phyloP scores from a whole-genome alignment of 2,797 vertebrate genomes.

The Phoebastria nigripes region DNA sequence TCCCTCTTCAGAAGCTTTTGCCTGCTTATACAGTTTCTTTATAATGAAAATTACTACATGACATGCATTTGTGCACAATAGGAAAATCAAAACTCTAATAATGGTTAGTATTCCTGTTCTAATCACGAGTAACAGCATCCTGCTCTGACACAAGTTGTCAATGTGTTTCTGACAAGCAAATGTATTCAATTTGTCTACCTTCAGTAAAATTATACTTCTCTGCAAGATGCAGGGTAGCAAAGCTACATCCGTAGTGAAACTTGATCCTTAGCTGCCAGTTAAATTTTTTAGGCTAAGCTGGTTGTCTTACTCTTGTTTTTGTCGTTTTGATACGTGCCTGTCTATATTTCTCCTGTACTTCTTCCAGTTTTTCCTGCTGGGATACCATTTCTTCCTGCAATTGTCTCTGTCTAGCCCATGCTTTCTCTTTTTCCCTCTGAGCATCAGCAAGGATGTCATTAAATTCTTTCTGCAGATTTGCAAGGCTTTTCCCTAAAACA shows the following conservation, averaged over 20 bases:
- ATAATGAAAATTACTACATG: neutral
- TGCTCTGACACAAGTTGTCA: neutral
- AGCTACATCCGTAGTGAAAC: neutral
- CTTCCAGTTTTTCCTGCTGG: constrained; percentile 74
- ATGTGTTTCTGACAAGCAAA: neutral
- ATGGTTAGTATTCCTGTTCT: neutral
- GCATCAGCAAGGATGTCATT: constrained; percentile 68
- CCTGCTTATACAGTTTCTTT: neutral
- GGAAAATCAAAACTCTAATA: neutral
- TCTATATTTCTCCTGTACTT: constrained; percentile 72
- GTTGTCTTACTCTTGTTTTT: constrained; percentile 54
- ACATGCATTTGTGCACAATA: neutral
- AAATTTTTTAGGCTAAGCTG: neutral
- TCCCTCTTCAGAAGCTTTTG: neutral
- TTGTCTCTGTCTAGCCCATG: constrained; percentile 65
- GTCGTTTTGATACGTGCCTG: constrained; percentile 70
- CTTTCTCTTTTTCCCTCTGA: constrained; percentile 73
- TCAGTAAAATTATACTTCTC: neutral
- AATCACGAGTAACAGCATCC: neutral
- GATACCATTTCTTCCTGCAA: constrained; percentile 73
- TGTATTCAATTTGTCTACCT: neutral
- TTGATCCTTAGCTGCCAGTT: neutral
- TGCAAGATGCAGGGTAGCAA: neutral
- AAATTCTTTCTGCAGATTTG: constrained; percentile 77
- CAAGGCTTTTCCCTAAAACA: constrained; percentile 74